A percentile compares a stretch with the other conserved stretches of the same genome.
Conservation (phyloP, 2,888 invertebrate species). For the Microplitis deprimator region DNA sequence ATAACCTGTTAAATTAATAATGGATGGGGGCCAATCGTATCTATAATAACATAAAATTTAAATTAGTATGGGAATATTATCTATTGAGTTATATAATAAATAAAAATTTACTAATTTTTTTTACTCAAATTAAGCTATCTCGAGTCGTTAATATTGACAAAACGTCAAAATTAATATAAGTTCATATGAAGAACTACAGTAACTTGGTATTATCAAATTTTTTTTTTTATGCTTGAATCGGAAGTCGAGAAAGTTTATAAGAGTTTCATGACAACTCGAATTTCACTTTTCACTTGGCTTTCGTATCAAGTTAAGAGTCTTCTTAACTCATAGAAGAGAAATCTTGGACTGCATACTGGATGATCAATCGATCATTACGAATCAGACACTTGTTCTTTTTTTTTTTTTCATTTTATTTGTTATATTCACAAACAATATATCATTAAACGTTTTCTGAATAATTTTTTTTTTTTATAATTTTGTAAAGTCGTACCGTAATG, state of each 20-base stretch:
- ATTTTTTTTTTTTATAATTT: no score
- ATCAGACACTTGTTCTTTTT: neutral
- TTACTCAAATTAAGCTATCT: no score
- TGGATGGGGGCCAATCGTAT: no score
- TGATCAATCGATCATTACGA: slow-evolving; percentile 37
- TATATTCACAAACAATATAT: neutral
- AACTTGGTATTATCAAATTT: neutral
- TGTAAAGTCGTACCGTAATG: no score
- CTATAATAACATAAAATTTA: no score
- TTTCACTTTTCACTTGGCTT: slow-evolving; percentile 36
- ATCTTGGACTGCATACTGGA: slow-evolving; percentile 30
- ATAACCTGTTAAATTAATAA: no score
- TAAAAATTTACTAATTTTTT: no score
- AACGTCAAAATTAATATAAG: no score
- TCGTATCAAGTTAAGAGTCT: slow-evolving; percentile 33
- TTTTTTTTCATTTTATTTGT: neutral
- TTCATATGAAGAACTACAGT: no score
- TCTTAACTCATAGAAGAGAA: slow-evolving; percentile 34
- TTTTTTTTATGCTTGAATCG: slow-evolving; percentile 9
- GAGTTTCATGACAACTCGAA: slow-evolving; percentile 29
- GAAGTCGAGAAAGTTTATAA: slow-evolving; percentile 35
- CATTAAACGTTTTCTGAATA: neutral
- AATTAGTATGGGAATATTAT: no score
- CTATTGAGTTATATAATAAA: no score
- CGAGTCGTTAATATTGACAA: no score